These are phyloP conservation scores for Reinhardtius hippoglossoides DNA, from an alignment of 2,113 vertebrate species.

Conservation along the genomic window DNA sequence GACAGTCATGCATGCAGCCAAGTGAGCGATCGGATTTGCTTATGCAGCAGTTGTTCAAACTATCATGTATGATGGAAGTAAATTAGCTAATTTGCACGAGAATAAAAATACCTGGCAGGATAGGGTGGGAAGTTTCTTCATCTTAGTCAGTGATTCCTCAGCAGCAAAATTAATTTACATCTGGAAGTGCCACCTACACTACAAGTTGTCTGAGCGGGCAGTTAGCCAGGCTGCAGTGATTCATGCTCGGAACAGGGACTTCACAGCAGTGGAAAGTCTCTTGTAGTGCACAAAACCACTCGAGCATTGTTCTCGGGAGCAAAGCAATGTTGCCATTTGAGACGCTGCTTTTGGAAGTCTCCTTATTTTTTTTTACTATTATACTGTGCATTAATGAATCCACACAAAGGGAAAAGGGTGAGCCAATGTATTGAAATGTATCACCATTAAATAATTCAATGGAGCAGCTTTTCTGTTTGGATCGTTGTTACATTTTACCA, in stretches of 20 bases:
- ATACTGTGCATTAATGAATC: no score
- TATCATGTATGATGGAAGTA: conserved; percentile 18
- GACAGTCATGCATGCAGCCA: background rate
- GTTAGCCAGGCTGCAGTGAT: conserved; percentile 54
- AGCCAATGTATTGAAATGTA: background rate
- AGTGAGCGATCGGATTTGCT: conserved; percentile 10
- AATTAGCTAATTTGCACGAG: conserved; percentile 45
- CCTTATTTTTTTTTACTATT: background rate
- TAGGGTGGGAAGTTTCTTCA: conserved; percentile 32
- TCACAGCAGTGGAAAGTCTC: conserved; percentile 45
- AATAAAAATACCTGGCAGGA: conserved; percentile 36
- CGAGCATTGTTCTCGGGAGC: conserved; percentile 31
- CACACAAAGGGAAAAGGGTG: background rate
- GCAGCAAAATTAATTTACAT: conserved; percentile 63
- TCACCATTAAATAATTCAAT: background rate
- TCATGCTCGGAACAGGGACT: conserved; percentile 61
- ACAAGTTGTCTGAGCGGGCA: conserved; percentile 60
- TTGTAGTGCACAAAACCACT: conserved; percentile 57
- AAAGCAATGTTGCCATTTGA: conserved; percentile 29
- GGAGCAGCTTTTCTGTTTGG: background rate
- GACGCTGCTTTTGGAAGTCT: conserved; percentile 43
- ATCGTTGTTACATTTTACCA: conserved; percentile 4
- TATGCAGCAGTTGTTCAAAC: conserved; percentile 1
- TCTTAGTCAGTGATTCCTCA: conserved; percentile 49
- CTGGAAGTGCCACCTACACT: conserved; percentile 51